These are phyloP conservation scores for Phyllostomus discolor DNA, from an alignment of 2,113 vertebrate genomes.

Conservation along the genomic window DNA sequence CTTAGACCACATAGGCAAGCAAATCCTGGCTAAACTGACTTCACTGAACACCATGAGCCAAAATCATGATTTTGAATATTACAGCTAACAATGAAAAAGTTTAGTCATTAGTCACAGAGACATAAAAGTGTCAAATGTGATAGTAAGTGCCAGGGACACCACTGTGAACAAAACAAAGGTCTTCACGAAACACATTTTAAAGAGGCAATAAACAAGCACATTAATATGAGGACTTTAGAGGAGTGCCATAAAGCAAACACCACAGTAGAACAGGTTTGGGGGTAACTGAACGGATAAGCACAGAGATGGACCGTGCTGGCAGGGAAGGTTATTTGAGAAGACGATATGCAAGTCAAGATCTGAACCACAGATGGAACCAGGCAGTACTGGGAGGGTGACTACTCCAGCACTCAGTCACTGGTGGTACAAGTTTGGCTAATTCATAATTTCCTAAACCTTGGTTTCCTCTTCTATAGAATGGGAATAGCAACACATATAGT, in stretches of 20 bases:
- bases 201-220: not conserved
- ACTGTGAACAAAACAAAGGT: not conserved
- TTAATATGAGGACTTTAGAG: not conserved
- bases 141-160: not conserved
- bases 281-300: not conserved
- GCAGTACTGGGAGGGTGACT: not conserved
- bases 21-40: not conserved
- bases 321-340: not conserved
- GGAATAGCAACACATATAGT: not conserved
- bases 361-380: not conserved
- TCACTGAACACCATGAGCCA: not conserved
- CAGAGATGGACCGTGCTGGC: not conserved
- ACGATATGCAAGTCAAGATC: not conserved
- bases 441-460: not conserved
- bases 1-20: not conserved
- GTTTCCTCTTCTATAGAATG: not conserved
- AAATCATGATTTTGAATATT: not conserved
- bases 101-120: not conserved
- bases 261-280: accelerated
- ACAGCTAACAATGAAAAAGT: not conserved
- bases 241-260: not conserved
- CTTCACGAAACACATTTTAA: not conserved
- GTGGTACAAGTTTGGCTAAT: not conserved
- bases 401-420: not conserved
- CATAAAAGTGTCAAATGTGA: not conserved